Evolutionary conservation across 2,113 vertebrate species (phyloP), one percentile per base, ranked within the genome.

Genomic region (Hippocampus guttulatus): DNA sequence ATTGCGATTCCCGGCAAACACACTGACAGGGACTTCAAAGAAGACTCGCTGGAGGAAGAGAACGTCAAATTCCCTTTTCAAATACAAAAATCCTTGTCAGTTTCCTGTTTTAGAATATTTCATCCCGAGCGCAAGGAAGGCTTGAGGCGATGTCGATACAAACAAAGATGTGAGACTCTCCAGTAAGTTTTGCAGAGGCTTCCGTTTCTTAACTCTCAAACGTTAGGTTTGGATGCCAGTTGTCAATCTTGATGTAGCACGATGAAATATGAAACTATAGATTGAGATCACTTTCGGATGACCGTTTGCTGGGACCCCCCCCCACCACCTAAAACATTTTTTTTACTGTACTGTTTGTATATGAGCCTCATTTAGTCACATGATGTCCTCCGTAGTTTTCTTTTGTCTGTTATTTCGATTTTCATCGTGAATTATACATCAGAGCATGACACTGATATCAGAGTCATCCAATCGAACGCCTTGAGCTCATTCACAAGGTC

Each of bases 1-100:
- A 86, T 87, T 83, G 67, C 69, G 73, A 76, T 84, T 85, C 75
- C 69, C 57, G 45, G 62, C 79, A 72, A 83, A 75, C 45, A 67
- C 71, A 33, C 52, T 43, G 72, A 67, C 64, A 64, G 52, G 33
- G 61, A 81, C 71, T 76, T 87, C 81, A 82, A 78, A 79, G 75
- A 54, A 51, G 47, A 71, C 64, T 73, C 68, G 79, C 52, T 71
- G 65, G 64, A 51, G 54, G 40, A 79, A 71, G 49, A 71, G 52
- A 43, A 2, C 12, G 71, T 74, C 47, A 75, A 77, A 85, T 84
- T 79, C 70, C 70, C 7, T 75, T 85, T 77, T 83, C 69, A 70
- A 73, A 79, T 72, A 70, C 64, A 79, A 67, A 61, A 74, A 49
- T 68, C 71, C 64, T 71, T 49, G 33, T 71, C 74, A 38, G 52